Base-by-base conservation (phyloP, 2,888 invertebrate genomes). In the Tridacna crocea region DNA sequence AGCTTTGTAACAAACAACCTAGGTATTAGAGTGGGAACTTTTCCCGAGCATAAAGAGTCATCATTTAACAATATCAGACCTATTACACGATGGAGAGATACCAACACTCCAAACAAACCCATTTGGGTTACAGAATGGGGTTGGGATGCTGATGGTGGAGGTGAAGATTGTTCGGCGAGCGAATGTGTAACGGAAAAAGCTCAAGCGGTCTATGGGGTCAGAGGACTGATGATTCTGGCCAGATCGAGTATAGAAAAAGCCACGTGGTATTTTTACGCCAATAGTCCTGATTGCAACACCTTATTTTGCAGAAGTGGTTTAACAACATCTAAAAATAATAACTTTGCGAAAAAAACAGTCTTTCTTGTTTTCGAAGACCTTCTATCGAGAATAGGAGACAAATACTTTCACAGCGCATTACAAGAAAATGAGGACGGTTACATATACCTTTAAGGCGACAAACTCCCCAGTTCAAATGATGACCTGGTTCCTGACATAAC, bases 121-220 rank as follows among this genome's bases (percentile, higher is more conserved):
- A 73, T 91, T 24, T 91, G 91, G 91, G 84, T 91, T 27, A 91
- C 91, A 11, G 91, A 91, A 76, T 91, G 90, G 90, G 91, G 91
- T 0, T 91, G 91, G 91, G 91, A 91, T 80, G 82, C 87, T 6
- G 72, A 86, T 15, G 89, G 89, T 0, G 87, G 74, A 0, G 83
- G 86, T 4, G 89, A 91, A 65, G 47, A 65, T 17, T 91, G 91
- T 68, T 26, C 72, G 4, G 85, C 80, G 24, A 77, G 89, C 0
- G 91, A 91, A 74, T 91, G 91, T 79, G 90, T 89, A 0, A 73
- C 88, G 1, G 89, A 90, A 58, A 70, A 73, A 8, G 90, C 88
- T 6, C 90, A 90, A 55, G 88, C 89, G 19, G 66, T 89, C 17
- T 91, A 90, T 72, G 91, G 84, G 12, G 70, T 88, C 1, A 76